These are phyloP conservation scores for Electrophaes corylata DNA, from an alignment of 2,888 invertebrate species.

Conservation along the genomic window DNA sequence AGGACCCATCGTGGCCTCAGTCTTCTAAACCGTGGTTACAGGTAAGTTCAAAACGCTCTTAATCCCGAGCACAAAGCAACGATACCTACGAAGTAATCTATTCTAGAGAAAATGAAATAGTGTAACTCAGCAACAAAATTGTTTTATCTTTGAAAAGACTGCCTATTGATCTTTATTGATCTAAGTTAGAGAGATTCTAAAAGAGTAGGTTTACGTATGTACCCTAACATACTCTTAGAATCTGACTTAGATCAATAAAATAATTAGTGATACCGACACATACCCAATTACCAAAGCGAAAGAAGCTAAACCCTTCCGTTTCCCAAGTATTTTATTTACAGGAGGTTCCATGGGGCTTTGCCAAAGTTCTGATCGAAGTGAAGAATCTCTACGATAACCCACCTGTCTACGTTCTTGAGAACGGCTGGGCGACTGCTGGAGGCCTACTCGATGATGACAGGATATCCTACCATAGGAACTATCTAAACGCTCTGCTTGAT, in stretches of 20 bases:
- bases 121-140: no score
- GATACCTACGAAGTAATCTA: no score
- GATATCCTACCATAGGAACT: constrained; percentile 66
- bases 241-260: no score
- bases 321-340: constrained; percentile 40
- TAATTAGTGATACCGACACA: no score
- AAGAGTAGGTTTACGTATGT: no score
- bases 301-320: background rate
- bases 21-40: constrained; percentile 61
- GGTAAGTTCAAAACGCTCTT: no score
- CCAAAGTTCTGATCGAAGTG: constrained; percentile 80
- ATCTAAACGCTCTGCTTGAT: constrained; percentile 72
- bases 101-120: no score
- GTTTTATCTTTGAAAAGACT: no score
- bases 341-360: constrained; percentile 86
- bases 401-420: constrained; percentile 84
- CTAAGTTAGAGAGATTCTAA: no score
- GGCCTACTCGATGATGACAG: constrained; percentile 76
- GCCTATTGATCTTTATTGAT: no score
- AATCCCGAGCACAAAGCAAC: no score
- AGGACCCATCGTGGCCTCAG: constrained; percentile 62
- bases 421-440: constrained; percentile 82
- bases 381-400: constrained; percentile 81
- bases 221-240: no score
- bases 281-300: background rate